Evolutionary conservation across 2,888 invertebrate species (phyloP), one percentile per base, ranked within the genome.

Genomic region (Coelopa pilipes): DNA sequence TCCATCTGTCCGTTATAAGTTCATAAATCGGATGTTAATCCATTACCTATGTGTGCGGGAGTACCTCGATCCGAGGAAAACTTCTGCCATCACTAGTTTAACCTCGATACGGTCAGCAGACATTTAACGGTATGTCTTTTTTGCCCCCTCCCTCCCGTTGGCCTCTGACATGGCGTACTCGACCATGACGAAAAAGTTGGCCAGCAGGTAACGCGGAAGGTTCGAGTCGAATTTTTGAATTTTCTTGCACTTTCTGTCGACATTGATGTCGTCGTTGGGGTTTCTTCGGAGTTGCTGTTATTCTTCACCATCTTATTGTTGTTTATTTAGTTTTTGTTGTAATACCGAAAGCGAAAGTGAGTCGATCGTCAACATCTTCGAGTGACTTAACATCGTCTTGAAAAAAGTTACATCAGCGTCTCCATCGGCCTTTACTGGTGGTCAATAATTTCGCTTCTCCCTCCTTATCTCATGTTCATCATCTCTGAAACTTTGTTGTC

Each of bases 271-370:
- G 11, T 17, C 53, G 65, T 60, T 57, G 72, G 72, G 24, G 67
- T 80, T 81, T 80, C 76, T 74, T 78, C 79, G 80, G 79, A 80
- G 79, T 75, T 74, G 71, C 65, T 47, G 45, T 67, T 45, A 19
- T 65, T 50, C 17, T 34, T 21, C 59, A 63, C 72, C 53, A 65
- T 74, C 70, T 21, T 11, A 21, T 21, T 11, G 0, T 59, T 19
- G 24, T 34, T 34, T 34, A 34, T 34, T 34, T 34, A 4, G 34
- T 34, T 34, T 34, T 34, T 34, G 24, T 34, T 34, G 62, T 34
- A 62, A 34, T 34, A 62, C 24, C 62, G 62, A 62, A 62, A 62
- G 62, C 34, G 34, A 62, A 34, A 34, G 21, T 62, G 62, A 24
- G 12, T 10, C 12, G 62, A 21, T 0, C 13, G 53, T 53, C 53